Base-by-base conservation (phyloP, 92 coral and sea anemone species). In the Meandrina meandrites region DNA sequence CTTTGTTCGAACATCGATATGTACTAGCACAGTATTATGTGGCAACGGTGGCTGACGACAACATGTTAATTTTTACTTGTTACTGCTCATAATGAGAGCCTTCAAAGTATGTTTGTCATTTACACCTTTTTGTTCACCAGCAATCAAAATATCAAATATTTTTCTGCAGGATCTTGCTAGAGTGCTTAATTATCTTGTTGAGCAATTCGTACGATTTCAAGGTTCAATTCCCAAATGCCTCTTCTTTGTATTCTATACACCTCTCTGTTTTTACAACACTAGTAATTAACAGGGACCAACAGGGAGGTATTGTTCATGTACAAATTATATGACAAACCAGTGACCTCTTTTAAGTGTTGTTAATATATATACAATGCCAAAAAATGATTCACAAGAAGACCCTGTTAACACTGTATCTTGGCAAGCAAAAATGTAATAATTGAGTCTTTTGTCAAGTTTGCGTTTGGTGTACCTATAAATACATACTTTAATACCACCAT, bases 191-290 rank as follows among this genome's bases (percentile, higher is more conserved):
- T 14, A 40, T 40, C 6, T 40, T 40, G n/a, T 40, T 40, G 2
- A 40, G 45, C 45, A 76, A 4, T 54, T 5, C 16, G 11, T 17
- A 8, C 32, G 3, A 32, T 79, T 79, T 79, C n/a, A 53, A 79
- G 69, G 27, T 79, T 54, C 82, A 79, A 79, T 79, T 60, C 69
- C 71, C 82, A 6, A 2, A 36, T 56, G 70, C 53, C 32, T 27
- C 18, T 53, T 51, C 27, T 42, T 50, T 18, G 28, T 78, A 13
- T 34, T 28, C 28, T 78, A 27, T 0, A 9, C 1, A 3, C 0
- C 27, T 78, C 34, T 13, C 16, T 18, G 5, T 34, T 19, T 54
- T 77, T 78, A 30, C 30, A 50, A 78, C 35, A 24, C 24, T 51
- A 8, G 1, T 51, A 13, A 78, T 50, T 36, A 15, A 68, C 14